Evolutionary conservation across 1,140 invertebrate species (phyloP).

Genomic region (Drosophila busckii): DNA sequence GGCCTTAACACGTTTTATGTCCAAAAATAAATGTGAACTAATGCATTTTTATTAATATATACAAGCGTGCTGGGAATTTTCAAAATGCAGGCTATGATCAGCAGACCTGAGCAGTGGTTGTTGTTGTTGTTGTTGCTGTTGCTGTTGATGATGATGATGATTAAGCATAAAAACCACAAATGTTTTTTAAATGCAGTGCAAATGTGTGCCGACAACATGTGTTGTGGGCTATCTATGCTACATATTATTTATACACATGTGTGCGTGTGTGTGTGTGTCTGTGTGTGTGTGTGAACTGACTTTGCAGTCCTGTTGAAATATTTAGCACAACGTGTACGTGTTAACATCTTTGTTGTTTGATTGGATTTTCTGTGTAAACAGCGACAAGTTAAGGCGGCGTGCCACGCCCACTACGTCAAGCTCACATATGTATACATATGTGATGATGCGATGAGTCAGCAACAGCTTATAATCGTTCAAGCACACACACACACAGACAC

Average conservation of each 20-base stretch:
- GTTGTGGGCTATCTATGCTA: not conserved
- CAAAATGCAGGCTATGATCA: constrained; percentile 25
- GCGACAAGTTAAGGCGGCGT: constrained; percentile 21
- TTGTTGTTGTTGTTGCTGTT: constrained; percentile 45
- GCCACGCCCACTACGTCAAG: constrained; percentile 15
- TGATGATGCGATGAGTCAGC: constrained; percentile 31
- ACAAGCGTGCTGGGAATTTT: constrained; percentile 73
- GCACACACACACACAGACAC: no score
- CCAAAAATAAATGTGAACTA: constrained; percentile 76
- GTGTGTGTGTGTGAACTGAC: constrained; percentile 3
- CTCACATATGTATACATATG: constrained; percentile 17
- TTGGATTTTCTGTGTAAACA: constrained; percentile 39
- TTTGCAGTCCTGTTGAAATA: constrained; percentile 58
- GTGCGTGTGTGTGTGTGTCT: not conserved
- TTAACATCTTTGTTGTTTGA: constrained; percentile 42
- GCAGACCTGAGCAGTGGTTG: constrained; percentile 8
- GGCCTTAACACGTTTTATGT: constrained; percentile 74
- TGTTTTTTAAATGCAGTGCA: constrained; percentile 77
- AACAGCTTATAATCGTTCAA: constrained; percentile 33
- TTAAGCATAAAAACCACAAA: constrained; percentile 74
- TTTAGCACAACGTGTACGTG: constrained; percentile 63
- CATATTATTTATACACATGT: no score
- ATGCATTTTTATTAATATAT: constrained; percentile 78
- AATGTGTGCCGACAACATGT: constrained; percentile 38
- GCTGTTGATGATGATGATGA: constrained; percentile 46